Evolutionary conservation across 37 sponge, comb jelly and placozoan species (phyloP).

Genomic region (Eunapius fragilis): DNA sequence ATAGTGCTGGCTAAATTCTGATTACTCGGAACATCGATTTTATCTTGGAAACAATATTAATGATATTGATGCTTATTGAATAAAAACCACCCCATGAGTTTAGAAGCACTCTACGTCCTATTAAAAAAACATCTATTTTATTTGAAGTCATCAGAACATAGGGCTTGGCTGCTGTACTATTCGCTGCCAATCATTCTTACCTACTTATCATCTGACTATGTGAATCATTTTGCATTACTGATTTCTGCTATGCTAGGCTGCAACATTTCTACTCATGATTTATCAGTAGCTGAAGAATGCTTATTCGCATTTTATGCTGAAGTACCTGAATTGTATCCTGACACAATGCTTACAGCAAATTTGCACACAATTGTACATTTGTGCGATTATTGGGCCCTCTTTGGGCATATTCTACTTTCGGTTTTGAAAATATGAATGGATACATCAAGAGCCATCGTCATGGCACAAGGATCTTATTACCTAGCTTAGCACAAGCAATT

Average conservation of each 20-base stretch:
- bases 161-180: constrained; percentile 3
- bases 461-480: too few relatives aligned
- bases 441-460: too few relatives aligned
- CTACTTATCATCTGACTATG: not conserved
- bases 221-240: constrained; percentile 2
- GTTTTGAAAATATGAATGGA: too few relatives aligned
- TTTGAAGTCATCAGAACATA: constrained; percentile 16
- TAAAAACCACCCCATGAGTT: constrained; percentile 9
- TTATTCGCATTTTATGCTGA: not conserved
- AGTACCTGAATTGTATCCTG: too few relatives aligned
- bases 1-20: too few relatives aligned
- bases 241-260: not conserved
- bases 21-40: too few relatives aligned
- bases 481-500: too few relatives aligned
- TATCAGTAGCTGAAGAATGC: not conserved
- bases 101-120: not conserved
- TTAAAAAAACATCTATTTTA: not conserved
- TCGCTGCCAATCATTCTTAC: not conserved
- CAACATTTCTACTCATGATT: not conserved
- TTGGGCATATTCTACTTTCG: too few relatives aligned
- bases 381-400: too few relatives aligned
- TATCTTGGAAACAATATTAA: too few relatives aligned
- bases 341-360: too few relatives aligned
- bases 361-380: too few relatives aligned
- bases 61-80: not conserved